Conservation (phyloP, 2,888 invertebrate species). For the Selenia dentaria region DNA sequence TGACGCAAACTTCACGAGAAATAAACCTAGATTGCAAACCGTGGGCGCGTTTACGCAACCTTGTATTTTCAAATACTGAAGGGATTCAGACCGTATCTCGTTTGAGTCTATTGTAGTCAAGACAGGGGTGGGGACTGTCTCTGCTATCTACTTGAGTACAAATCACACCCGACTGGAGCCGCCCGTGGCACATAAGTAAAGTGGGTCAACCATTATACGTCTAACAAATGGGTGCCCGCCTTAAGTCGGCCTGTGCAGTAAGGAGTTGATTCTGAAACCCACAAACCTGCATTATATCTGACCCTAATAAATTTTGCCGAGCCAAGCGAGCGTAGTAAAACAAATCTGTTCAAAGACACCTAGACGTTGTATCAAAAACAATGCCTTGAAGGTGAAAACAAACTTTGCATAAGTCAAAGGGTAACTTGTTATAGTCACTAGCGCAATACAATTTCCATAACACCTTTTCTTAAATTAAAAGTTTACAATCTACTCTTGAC, state of each 20-base stretch:
- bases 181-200: conserved; percentile 68
- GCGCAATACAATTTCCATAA: no score
- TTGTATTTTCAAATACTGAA: conserved; percentile 35
- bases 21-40: conserved; percentile 45
- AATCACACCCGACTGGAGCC: conserved; percentile 68
- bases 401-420: no score
- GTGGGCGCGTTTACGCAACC: conserved; percentile 32
- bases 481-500: no score
- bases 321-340: conserved; percentile 78
- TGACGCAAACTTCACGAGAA: conserved; percentile 60
- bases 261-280: conserved; percentile 75
- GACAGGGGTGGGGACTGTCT: conserved; percentile 46
- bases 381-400: conserved; percentile 5
- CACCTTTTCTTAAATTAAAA: no score
- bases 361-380: conserved; percentile 30
- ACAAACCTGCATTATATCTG: conserved; percentile 78
- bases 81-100: conserved; percentile 33
- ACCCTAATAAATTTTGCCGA: conserved; percentile 81
- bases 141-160: conserved; percentile 41
- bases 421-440: no score
- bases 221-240: conserved; percentile 76
- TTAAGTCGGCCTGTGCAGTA: conserved; percentile 75
- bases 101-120: conserved; percentile 47
- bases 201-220: conserved; percentile 80
- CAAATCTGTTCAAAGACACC: conserved; percentile 68